A percentile compares a stretch with the other conserved stretches of the same genome.
Conservation (phyloP, 2,113 vertebrate genomes). For the Zosterops lateralis region DNA sequence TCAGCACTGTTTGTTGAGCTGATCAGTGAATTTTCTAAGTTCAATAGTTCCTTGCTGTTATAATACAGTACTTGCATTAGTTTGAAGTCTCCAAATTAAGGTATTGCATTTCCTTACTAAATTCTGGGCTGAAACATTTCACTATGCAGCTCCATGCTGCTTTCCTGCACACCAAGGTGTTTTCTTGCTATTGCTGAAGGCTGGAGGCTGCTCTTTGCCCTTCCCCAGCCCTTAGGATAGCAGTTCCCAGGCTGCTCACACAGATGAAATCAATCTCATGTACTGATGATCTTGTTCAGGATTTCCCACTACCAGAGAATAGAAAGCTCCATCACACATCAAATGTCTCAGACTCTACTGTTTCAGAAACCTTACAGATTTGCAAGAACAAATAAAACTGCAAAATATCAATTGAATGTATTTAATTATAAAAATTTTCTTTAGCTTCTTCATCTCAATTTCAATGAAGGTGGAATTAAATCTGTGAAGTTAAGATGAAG, state of each 20-base stretch:
- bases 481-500: background rate
- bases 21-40: background rate
- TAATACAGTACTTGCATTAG: background rate
- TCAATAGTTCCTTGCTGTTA: background rate
- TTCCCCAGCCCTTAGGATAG: background rate
- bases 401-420: background rate
- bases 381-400: background rate
- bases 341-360: background rate
- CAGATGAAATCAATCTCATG: background rate
- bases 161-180: background rate
- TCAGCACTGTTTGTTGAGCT: background rate
- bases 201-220: background rate
- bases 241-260: background rate
- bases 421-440: background rate
- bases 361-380: background rate
- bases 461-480: background rate
- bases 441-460: background rate
- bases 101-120: background rate
- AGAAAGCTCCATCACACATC: background rate
- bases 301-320: background rate
- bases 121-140: background rate
- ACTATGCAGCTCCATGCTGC: background rate
- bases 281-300: background rate
- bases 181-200: background rate
- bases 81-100: background rate